Evolutionary conservation across 2,797 vertebrate species (phyloP), one percentile per base, ranked within the genome.

Genomic region (Oreochromis mossambicus): DNA sequence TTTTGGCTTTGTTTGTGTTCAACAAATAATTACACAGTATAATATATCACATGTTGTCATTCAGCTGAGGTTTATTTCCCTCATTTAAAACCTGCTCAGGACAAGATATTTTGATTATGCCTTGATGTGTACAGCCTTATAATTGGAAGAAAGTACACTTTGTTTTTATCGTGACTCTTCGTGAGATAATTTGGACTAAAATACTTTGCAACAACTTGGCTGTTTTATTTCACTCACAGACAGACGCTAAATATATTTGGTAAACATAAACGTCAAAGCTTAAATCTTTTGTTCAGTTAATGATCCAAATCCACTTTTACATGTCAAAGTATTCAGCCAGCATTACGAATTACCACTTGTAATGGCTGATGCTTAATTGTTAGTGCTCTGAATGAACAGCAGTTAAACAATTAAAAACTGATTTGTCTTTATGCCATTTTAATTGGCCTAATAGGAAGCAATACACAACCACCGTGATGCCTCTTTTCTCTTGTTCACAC

Each of bases 361-460:
- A 38, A 41, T 73, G 78, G 21, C 66, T 78, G 79, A 80, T 77
- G 36, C 73, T 76, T 83, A 81, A 81, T 90, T 80, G 76, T 82
- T 87, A 29, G 55, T 55, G 14, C 75, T 87, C 58, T 84, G 77
- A 88, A 84, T 85, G 87, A 93, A 92, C 78, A 86, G 66, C 82
- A 78, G 89, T 85, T 84, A 83, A 92, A 85, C 80, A 85, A 91
- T 93, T 89, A 92, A 77, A 79, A 89, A 32, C 82, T 90, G 83
- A 92, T 91, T 90, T 83, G 88, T 90, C 92, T 91, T 91, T 85
- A 85, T 85, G 76, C 77, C 14, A 29, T 80, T 92, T 89, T 91
- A 92, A 94, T 92, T 89, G 87, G 89, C 8, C 86, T 89, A 88
- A 91, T 85, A 88, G 77, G 79, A 85, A 90, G 78, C 36, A 15